Conservation (phyloP, 2,113 vertebrate genomes). For the Corythornis vintsioides region DNA sequence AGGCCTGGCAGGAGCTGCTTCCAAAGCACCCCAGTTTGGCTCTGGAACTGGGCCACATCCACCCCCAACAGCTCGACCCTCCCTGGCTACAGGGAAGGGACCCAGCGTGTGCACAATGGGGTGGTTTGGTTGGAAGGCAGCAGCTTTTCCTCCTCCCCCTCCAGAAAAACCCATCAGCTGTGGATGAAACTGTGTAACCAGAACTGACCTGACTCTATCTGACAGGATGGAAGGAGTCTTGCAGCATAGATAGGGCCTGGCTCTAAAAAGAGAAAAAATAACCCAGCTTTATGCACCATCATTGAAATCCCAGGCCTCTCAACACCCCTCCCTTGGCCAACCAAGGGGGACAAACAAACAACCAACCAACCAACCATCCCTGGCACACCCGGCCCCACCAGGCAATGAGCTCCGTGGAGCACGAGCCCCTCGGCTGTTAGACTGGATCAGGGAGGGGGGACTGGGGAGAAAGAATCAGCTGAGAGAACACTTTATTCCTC, state of each 20-base stretch:
- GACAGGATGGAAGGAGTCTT: conserved; percentile 56
- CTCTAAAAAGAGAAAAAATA: conserved; percentile 63
- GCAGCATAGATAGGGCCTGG: conserved; percentile 65
- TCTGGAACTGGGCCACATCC: neutral
- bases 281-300: conserved; percentile 40
- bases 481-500: neutral
- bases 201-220: conserved; percentile 58
- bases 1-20: neutral
- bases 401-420: neutral
- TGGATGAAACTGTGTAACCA: conserved; percentile 25
- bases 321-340: neutral
- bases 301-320: neutral
- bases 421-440: neutral
- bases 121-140: no score
- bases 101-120: rapidly evolving
- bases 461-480: neutral
- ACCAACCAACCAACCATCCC: neutral
- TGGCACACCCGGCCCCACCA: conserved; percentile 24
- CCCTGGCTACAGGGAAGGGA: neutral
- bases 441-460: neutral
- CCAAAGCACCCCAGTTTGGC: neutral
- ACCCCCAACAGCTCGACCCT: neutral
- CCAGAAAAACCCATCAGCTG: neutral
- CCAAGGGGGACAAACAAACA: neutral
- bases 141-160: neutral